Evolutionary conservation across 2,888 invertebrate species (phyloP).

Genomic region (Hemithea aestivaria): DNA sequence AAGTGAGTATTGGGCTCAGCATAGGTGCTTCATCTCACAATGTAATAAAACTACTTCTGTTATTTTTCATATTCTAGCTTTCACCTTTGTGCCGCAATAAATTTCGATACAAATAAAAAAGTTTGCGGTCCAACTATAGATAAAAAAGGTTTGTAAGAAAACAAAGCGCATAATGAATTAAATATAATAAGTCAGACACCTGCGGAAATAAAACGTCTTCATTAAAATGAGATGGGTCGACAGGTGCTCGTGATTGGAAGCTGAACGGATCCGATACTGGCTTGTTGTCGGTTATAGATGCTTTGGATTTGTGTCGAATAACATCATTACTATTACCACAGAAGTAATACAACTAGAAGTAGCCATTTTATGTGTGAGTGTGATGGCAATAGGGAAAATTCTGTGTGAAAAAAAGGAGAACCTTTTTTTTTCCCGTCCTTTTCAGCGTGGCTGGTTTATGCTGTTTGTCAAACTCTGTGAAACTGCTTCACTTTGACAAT

Average conservation of each 20-base stretch:
- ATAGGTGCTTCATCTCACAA: too few species aligned
- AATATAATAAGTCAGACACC: constrained; percentile 72
- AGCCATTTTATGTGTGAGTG: too few species aligned
- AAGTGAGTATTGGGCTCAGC: too few species aligned
- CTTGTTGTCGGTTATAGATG: constrained; percentile 33
- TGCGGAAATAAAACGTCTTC: constrained; percentile 72
- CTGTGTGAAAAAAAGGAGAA: too few species aligned
- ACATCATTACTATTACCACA: constrained; percentile 13
- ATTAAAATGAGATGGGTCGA: constrained; percentile 67
- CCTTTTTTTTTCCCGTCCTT: too few species aligned
- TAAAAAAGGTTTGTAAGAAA: constrained; percentile 63
- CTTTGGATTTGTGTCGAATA: constrained; percentile 33
- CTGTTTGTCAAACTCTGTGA: too few species aligned
- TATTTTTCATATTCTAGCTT: too few species aligned
- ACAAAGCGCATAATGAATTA: constrained; percentile 76
- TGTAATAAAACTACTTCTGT: too few species aligned
- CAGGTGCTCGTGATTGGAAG: constrained; percentile 61
- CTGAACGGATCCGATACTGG: constrained; percentile 38
- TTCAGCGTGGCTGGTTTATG: too few species aligned
- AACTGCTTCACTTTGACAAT: too few species aligned
- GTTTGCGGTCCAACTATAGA: constrained; percentile 49
- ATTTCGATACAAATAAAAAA: constrained; percentile 56
- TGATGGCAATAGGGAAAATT: too few species aligned
- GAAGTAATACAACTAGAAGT: too few species aligned
- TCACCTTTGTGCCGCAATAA: constrained; percentile 62